Evolutionary conservation across 2,797 vertebrate genomes (phyloP), one percentile per base, ranked within the genome.

Genomic region (Ceryle rudis): DNA sequence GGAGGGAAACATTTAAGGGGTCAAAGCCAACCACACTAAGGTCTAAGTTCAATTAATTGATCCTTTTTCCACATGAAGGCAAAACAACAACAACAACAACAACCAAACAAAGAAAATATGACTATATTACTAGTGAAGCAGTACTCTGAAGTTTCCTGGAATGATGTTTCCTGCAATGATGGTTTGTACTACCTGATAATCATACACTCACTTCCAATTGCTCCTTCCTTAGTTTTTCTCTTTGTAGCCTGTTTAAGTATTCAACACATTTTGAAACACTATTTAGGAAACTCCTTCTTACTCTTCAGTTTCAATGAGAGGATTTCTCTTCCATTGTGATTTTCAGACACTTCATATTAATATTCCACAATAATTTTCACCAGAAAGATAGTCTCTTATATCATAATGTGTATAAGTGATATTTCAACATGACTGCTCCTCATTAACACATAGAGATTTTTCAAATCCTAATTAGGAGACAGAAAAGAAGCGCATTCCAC

Each of bases 371-470:
- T 64, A 86, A 61, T 46, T 70, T 37, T 66, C 46, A 83, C 35
- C 78, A 81, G 26, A 37, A 74, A 73, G 49, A 31, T 14, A 47
- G 35, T 55, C 6, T 81, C 26, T 52, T 86, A 72, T 95, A 94
- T 52, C 10, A 7, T 47, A 19, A 1, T 8, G 31, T 35, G 23
- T 39, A 16, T 19, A 37, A 90, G 49, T 2, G 33, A 91, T 77
- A 88, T 90, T 94, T 91, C 57, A 47, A 60, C 62, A 10, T 57
- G 83, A 90, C 71, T 85, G 37, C 78, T 89, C 60, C 75, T 96
- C 79, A 86, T 95, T 95, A 95, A 83, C 35, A 65, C n/a, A 10
- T 25, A 29, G 84, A 77, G 49, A 86, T 91, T 90, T 89, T 90
- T 95, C 65, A 95, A 81, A 82, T 70, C 77, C 54, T 94, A 81